A percentile compares a stretch with the other conserved stretches of the same genome.
These are phyloP conservation scores for Paraplagusia blochii DNA, from an alignment of 2,113 vertebrate genomes.

Conservation along the genomic window DNA sequence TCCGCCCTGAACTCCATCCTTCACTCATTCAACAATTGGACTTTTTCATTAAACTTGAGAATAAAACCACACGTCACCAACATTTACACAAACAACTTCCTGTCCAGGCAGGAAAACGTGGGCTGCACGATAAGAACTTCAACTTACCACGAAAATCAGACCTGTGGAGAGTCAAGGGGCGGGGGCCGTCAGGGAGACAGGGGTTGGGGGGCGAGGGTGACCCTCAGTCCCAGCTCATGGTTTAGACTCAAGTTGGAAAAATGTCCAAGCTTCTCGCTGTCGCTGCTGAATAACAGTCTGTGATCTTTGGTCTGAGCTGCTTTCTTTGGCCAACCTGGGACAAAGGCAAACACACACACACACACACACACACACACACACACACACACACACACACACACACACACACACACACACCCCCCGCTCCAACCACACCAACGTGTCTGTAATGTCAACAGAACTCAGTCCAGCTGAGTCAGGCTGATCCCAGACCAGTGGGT, in stretches of 20 bases:
- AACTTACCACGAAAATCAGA: conserved; percentile 59
- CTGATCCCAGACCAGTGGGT: conserved; percentile 20
- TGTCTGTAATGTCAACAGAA: conserved; percentile 51
- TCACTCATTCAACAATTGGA: conserved; percentile 23
- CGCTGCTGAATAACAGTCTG: conserved; percentile 27
- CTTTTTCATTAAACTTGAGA: conserved; percentile 20
- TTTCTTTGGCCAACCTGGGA: conserved; percentile 63
- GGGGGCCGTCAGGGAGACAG: too few relatives aligned
- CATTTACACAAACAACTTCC: conserved; percentile 28
- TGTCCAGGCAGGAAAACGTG: conserved; percentile 31
- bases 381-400: too few relatives aligned
- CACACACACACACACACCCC: too few relatives aligned
- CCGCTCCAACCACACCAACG: conserved; percentile 62
- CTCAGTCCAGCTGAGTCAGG: conserved; percentile 21
- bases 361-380: too few relatives aligned
- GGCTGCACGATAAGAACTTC: conserved; percentile 2
- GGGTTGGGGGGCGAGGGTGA: not conserved
- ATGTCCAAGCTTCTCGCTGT: conserved; percentile 27
- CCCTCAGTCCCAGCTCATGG: conserved; percentile 53
- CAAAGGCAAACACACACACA: conserved; percentile 67
- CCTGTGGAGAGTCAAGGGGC: not conserved
- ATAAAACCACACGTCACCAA: conserved; percentile 37
- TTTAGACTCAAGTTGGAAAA: conserved; percentile 26
- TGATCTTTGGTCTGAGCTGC: conserved; percentile 61
- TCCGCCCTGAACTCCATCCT: conserved; percentile 15